Evolutionary conservation across 2,113 vertebrate genomes (phyloP), one percentile per base, ranked within the genome.

Genomic region (Orcinus orca): DNA sequence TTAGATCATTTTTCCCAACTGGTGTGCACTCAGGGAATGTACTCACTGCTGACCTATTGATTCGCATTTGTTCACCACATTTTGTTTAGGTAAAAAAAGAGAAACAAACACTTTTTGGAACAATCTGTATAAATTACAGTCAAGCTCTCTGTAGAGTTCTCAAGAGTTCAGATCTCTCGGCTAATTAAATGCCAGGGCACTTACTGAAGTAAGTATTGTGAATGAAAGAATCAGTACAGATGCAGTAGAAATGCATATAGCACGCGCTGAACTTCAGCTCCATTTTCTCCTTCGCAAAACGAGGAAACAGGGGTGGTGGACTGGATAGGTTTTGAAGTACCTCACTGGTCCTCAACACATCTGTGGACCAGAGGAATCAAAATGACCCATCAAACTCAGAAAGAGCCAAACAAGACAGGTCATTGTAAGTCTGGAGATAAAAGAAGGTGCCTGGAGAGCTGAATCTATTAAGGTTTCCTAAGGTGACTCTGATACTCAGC

Each of bases 11-110:
- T 50, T 47, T 76, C 36, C 44, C 12, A 62, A 47, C 17, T 47
- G 26, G 33, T 44, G 4, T 79, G 21, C 12, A 60, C 26, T 65
- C 36, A 62, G 0, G 8, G 8, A 41, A 10, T 15, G 12, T 50
- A 92, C 11, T 85, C 53, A 92, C 25, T 62, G 38, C 29, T 47
- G 13, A 82, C 70, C 26, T 58, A 36, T 13, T 21, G 36, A 29
- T 86, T 82, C 76, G n/a, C 67, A 87, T 65, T 79, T 92, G 25
- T 88, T 97, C 68, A 60, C 36, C 26, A 71, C 6, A 60, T 71
- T 88, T 95, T 88, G 33, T 79, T 85, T 41, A 77, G 31, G 25
- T 7, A 36, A 87, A 84, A 82, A 38, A 82, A 89, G 13, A 17
- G 77, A 91, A 47, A 76, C 77, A 14, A 95, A 82, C 5, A 15